A percentile compares a stretch with the other conserved stretches of the same genome.
These are phyloP conservation scores for Pammene fasciana DNA, from an alignment of 2,888 invertebrate species.

Conservation along the genomic window DNA sequence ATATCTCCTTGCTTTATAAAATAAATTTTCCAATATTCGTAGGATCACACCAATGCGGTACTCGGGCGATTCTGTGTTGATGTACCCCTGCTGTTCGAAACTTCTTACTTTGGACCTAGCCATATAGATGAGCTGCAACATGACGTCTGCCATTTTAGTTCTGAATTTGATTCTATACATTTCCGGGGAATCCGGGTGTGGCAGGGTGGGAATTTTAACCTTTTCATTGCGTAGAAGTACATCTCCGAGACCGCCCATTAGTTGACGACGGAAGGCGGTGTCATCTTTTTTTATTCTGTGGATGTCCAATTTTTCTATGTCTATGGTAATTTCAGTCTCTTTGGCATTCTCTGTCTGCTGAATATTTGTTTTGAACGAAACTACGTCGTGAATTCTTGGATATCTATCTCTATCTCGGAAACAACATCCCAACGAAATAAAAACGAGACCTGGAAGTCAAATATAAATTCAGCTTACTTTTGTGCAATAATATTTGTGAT, in stretches of 20 bases:
- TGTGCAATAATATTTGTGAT: no score
- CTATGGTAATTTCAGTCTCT: constrained; percentile 5
- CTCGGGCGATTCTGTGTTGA: not conserved
- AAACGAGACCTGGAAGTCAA: not conserved
- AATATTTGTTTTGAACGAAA: constrained; percentile 4
- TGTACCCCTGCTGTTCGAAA: not conserved
- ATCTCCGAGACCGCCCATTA: not conserved
- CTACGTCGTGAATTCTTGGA: constrained; percentile 14
- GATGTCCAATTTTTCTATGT: constrained; percentile 9
- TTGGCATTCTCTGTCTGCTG: not conserved
- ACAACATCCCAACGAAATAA: not conserved
- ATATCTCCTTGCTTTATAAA: constrained; percentile 3
- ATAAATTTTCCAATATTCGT: not conserved
- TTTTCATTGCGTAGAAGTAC: not conserved
- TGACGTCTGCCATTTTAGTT: constrained; percentile 5
- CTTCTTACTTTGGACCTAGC: not conserved
- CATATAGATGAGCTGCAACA: constrained; percentile 14
- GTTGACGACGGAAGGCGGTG: constrained; percentile 8
- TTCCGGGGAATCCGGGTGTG: no score
- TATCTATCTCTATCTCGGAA: constrained; percentile 1
- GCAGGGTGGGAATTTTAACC: no score
- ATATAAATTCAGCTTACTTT: no score
- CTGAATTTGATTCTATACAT: not conserved
- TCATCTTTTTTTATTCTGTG: constrained; percentile 10
- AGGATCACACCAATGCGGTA: not conserved